phyloP scores from a whole-genome alignment of 2,888 invertebrate species.

The Clitarchus hookeri region DNA sequence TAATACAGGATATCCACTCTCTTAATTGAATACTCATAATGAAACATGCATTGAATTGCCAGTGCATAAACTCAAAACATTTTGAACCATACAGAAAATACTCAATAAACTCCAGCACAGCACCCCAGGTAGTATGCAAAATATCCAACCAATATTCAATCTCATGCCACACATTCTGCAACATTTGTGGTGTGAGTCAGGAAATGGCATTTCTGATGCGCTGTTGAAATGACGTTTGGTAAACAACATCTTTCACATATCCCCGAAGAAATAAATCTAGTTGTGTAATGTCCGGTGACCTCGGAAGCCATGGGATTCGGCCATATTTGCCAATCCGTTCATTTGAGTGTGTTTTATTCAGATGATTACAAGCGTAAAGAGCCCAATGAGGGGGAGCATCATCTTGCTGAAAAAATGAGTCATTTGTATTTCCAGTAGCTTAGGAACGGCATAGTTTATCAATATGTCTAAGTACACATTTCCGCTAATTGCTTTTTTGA shows the following conservation, averaged over 20 bases:
- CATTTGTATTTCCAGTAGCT: background rate
- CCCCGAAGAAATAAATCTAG: background rate
- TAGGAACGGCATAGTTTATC: background rate
- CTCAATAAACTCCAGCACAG: background rate
- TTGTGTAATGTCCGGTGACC: background rate
- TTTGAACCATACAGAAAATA: background rate
- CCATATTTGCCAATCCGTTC: background rate
- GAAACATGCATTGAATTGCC: background rate
- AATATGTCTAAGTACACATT: background rate
- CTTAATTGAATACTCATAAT: background rate
- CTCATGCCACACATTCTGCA: conserved; percentile 17
- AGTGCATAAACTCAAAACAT: background rate
- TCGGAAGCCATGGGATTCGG: background rate
- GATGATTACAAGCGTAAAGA: background rate
- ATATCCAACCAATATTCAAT: background rate
- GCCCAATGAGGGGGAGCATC: background rate
- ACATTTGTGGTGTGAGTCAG: background rate
- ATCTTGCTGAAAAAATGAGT: conserved; percentile 17
- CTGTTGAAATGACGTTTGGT: background rate
- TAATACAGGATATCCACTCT: too few species aligned
- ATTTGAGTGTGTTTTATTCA: background rate
- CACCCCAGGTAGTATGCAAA: background rate
- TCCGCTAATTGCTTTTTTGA: background rate
- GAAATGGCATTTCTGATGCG: background rate
- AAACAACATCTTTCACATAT: conserved; percentile 20